Evolutionary conservation across 2,888 invertebrate species (phyloP).

Genomic region (Leptodirus hochenwartii): DNA sequence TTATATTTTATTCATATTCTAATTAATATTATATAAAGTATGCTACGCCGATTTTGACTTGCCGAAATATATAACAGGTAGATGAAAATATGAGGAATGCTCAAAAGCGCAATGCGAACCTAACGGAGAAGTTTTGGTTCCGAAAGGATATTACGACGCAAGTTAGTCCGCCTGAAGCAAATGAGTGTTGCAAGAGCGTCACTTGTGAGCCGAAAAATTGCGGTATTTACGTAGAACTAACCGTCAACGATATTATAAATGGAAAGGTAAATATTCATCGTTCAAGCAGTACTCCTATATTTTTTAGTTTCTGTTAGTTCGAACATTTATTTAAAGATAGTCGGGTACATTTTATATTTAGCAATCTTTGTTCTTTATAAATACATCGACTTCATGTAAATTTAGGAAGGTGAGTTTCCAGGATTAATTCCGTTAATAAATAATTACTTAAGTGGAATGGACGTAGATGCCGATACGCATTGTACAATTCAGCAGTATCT

Average conservation of each 20-base stretch:
- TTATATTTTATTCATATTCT: background rate
- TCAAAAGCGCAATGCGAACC: constrained; percentile 77
- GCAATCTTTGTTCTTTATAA: constrained; percentile 1
- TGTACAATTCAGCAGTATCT: constrained; percentile 95
- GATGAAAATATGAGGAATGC: constrained; percentile 96
- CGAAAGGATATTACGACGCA: constrained; percentile 53
- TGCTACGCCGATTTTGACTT: background rate
- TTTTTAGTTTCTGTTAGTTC: no score
- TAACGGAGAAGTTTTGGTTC: constrained; percentile 83
- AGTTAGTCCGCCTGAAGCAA: constrained; percentile 27
- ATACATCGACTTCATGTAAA: background rate
- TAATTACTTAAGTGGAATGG: constrained; percentile 85
- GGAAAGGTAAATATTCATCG: constrained; percentile 48
- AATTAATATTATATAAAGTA: background rate
- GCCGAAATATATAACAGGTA: constrained; percentile 29
- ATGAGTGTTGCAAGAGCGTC: constrained; percentile 22
- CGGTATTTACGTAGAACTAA: constrained; percentile 58
- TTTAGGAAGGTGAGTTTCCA: constrained; percentile 72
- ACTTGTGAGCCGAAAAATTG: constrained; percentile 17
- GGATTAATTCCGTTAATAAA: constrained; percentile 89
- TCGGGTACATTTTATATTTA: no score
- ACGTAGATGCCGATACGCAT: constrained; percentile 95
- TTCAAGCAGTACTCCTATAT: background rate
- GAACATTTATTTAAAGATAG: no score
- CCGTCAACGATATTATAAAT: constrained; percentile 92